Evolutionary conservation across 1,140 invertebrate genomes (phyloP).

Genomic region (Drusus annulatus): DNA sequence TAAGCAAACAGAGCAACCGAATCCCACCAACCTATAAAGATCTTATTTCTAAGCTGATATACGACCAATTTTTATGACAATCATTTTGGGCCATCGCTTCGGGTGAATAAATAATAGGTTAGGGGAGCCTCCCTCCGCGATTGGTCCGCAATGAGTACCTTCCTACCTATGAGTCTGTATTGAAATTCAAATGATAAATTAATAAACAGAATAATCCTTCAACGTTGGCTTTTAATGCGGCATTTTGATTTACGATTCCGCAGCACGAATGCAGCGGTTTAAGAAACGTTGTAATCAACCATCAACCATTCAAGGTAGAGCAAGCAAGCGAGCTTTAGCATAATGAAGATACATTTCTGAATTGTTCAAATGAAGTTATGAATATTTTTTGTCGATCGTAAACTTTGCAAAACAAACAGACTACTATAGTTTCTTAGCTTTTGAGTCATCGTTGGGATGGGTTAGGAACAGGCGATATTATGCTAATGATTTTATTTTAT

Average conservation of each 20-base stretch:
- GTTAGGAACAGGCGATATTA: too few relatives aligned
- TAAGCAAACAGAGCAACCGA: conserved; percentile 55
- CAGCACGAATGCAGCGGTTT: conserved; percentile 22
- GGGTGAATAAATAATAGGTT: conserved; percentile 54
- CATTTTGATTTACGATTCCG: background rate
- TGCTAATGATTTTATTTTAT: too few relatives aligned
- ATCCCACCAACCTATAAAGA: conserved; percentile 56
- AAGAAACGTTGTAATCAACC: conserved; percentile 10
- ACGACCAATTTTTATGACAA: conserved; percentile 58
- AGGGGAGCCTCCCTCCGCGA: background rate
- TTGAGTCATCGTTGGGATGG: too few relatives aligned
- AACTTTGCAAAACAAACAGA: too few relatives aligned
- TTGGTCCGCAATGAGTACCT: background rate
- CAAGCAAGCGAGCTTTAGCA: too few relatives aligned
- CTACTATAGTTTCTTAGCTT: too few relatives aligned
- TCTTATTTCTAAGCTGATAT: conserved; percentile 57
- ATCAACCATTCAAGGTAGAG: too few relatives aligned
- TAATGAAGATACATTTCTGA: too few relatives aligned
- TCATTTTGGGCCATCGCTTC: conserved; percentile 55
- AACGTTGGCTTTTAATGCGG: conserved; percentile 27
- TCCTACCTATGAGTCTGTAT: background rate
- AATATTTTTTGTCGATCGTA: too few relatives aligned
- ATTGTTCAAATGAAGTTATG: too few relatives aligned
- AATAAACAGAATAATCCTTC: conserved; percentile 30
- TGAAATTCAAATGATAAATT: conserved; percentile 31